Evolutionary conservation across 2,113 vertebrate genomes (phyloP).

Genomic region (Saimiri boliviensis): DNA sequence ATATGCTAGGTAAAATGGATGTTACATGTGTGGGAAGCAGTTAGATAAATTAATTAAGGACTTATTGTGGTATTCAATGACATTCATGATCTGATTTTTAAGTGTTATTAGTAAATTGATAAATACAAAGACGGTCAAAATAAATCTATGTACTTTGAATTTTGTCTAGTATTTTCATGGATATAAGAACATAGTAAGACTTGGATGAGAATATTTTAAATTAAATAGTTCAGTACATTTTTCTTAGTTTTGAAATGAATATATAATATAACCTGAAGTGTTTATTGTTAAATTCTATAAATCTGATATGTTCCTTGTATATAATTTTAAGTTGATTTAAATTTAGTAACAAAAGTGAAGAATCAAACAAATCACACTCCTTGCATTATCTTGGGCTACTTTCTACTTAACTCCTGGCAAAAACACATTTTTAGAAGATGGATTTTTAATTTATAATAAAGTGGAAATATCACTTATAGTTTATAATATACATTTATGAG

Average conservation of each 20-base stretch:
- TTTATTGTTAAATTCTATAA: background rate
- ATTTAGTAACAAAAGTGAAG: background rate
- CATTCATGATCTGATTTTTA: background rate
- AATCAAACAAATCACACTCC: background rate
- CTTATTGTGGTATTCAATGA: background rate
- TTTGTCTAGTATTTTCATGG: background rate
- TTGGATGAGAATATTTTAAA: background rate
- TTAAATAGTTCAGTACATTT: background rate
- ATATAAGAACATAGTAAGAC: background rate
- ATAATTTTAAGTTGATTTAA: background rate
- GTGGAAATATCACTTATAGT: background rate
- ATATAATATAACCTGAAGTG: background rate
- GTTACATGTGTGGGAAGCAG: background rate
- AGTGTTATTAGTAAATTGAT: background rate
- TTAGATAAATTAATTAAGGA: background rate
- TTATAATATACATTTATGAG: background rate
- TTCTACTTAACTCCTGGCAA: background rate
- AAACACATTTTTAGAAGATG: background rate
- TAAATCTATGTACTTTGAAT: background rate
- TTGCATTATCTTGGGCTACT: background rate
- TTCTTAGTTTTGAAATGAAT: background rate
- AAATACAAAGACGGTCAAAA: background rate
- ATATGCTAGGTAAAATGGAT: background rate
- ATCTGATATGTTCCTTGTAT: background rate
- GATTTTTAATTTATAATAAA: background rate